Evolutionary conservation across 2,113 vertebrate species (phyloP).

Genomic region (Psettodes erumei): DNA sequence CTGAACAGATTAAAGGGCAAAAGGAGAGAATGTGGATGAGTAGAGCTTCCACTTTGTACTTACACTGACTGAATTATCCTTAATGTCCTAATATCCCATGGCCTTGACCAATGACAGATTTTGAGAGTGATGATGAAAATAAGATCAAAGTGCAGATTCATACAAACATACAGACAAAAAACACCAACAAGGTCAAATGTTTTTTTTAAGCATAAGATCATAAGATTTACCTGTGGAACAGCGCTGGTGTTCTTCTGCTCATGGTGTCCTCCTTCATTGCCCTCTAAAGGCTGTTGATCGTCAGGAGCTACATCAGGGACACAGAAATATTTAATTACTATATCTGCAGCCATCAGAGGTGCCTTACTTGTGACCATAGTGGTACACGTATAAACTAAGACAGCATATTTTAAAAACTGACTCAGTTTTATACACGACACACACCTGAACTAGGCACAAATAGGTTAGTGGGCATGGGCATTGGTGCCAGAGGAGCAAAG

Average conservation of each 20-base stretch:
- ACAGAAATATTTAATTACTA: neutral
- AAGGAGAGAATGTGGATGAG: conserved; percentile 8
- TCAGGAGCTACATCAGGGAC: conserved; percentile 78
- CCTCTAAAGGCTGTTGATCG: conserved; percentile 85
- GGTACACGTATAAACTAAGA: neutral
- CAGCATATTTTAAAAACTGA: neutral
- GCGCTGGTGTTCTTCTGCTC: conserved; percentile 70
- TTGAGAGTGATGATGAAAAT: neutral
- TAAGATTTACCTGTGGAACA: conserved; percentile 69
- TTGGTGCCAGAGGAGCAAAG: conserved; percentile 94
- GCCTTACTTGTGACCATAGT: neutral
- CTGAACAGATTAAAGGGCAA: conserved; percentile 67
- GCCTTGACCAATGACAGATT: neutral
- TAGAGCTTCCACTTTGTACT: neutral
- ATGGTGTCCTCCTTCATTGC: conserved; percentile 69
- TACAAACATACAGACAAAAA: too few species aligned
- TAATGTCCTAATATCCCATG: neutral
- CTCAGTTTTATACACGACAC: neutral
- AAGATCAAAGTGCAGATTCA: neutral
- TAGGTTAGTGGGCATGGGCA: conserved; percentile 89
- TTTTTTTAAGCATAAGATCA: neutral
- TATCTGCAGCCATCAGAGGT: neutral
- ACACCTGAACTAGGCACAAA: conserved; percentile 91
- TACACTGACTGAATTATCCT: neutral
- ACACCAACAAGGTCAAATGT: too few species aligned